Base-by-base conservation (phyloP, 2,113 vertebrate species). In the Heterotilapia buettikoferi region DNA sequence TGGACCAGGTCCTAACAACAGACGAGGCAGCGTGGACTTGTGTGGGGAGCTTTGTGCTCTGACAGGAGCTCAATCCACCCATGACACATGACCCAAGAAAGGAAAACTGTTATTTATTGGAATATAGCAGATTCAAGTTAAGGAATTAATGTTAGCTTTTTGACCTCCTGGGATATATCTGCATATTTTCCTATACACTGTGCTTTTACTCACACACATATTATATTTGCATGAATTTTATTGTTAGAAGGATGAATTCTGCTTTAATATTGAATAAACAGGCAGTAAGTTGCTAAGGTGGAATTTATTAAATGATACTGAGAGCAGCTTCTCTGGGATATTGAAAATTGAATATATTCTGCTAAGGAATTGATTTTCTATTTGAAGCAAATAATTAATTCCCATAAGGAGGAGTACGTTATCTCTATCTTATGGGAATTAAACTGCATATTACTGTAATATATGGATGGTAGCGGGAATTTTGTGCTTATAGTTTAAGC, bases 1-100 rank as follows among this genome's bases (percentile, higher is more conserved):
- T 96, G 96, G 97, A 96, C 96, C 93, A 86, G 92, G 93, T 94
- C 94, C 95, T 95, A 96, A 95, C 96, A 95, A 95, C 96, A 94
- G 94, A 95, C 93, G 94, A 96, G 95, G 95, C 94, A 94, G 92
- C 91, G 94, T 94, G 92, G 94, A 94, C 94, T 95, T 96, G 87
- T 93, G 93, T 94, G 94, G 94, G 94, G 93, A 93, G 95, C 96
- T 97, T 97, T 97, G 96, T 97, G 93, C 90, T 84, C 90, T 96
- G 94, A 95, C 94, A 96, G 92, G 92, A 93, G 94, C 95, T 96
- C 96, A 96, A 93, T 92, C 93, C 94, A 94, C 84, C 95, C 95
- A 92, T 96, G 94, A 95, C 95, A 92, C 94, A 93, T 93, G 89
- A 95, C 92, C 90, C 82, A 90, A 96, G 94, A 94, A 94, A 92